A percentile compares a stretch with the other conserved stretches of the same genome.
These are phyloP conservation scores for Cheilosia vulpina DNA, from an alignment of 2,888 invertebrate species.

Conservation along the genomic window DNA sequence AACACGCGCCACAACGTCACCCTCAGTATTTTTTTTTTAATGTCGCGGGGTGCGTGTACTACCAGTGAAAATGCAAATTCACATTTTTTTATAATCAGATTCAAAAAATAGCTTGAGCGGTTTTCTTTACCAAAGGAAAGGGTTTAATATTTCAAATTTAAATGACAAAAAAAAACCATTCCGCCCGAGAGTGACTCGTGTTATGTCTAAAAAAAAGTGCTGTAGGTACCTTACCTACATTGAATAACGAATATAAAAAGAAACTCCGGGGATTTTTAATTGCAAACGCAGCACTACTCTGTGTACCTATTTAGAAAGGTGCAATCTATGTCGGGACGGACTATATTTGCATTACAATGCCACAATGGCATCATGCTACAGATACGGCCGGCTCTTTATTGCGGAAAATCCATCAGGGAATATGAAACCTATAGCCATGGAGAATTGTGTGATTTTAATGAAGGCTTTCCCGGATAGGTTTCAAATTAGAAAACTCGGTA, in stretches of 20 bases:
- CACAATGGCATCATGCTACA: slow-evolving; percentile 48
- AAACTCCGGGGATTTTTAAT: slow-evolving; percentile 12
- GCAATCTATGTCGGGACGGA: slow-evolving; percentile 37
- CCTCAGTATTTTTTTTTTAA: slow-evolving; percentile 58
- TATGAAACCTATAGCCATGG: slow-evolving; percentile 26
- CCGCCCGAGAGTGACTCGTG: slow-evolving; percentile 48
- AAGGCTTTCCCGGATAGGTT: slow-evolving; percentile 10
- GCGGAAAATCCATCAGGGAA: slow-evolving; percentile 35
- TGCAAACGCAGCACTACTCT: slow-evolving; percentile 32
- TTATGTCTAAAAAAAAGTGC: slow-evolving; percentile 17
- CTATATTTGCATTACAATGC: slow-evolving; percentile 67
- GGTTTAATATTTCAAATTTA: slow-evolving; percentile 60
- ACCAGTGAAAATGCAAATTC: slow-evolving; percentile 52
- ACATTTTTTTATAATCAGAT: slow-evolving; percentile 55
- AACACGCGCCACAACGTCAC: slow-evolving; percentile 70
- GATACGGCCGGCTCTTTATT: slow-evolving; percentile 40
- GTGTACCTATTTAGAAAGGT: slow-evolving; percentile 56
- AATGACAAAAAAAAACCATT: slow-evolving; percentile 48
- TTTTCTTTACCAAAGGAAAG: slow-evolving; percentile 36
- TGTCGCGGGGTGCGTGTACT: slow-evolving; percentile 26
- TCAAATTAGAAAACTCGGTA: background rate
- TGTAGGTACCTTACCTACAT: background rate
- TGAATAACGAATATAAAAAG: slow-evolving; percentile 8
- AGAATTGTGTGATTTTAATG: slow-evolving; percentile 4
- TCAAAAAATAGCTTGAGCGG: slow-evolving; percentile 32